These are phyloP conservation scores for Eurosta solidaginis DNA, from an alignment of 1,140 invertebrate genomes.

Conservation along the genomic window DNA sequence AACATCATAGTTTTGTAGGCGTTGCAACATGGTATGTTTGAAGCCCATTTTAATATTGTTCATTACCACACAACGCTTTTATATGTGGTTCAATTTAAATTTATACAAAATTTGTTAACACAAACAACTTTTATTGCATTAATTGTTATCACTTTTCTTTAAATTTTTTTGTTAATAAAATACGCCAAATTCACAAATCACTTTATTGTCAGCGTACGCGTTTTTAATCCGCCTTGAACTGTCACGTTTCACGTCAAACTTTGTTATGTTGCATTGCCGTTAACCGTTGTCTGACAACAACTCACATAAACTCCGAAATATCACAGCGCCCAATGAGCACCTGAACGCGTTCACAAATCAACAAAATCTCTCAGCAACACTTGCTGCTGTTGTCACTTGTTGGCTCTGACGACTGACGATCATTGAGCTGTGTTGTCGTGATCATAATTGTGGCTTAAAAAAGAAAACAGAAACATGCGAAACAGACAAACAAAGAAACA, in stretches of 20 bases:
- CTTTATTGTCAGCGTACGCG: not conserved
- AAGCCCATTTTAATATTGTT: constrained; percentile 49
- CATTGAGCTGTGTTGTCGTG: not conserved
- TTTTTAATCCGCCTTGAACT: constrained; percentile 39
- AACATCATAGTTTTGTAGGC: constrained; percentile 45
- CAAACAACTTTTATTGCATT: not conserved
- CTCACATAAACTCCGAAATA: constrained; percentile 17
- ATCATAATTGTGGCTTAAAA: not conserved
- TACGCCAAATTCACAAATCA: not conserved
- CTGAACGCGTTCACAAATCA: not conserved
- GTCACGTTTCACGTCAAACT: constrained; percentile 53
- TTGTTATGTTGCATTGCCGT: constrained; percentile 45
- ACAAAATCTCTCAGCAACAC: constrained; percentile 6
- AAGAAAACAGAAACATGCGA: not conserved
- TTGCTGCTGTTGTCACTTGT: constrained; percentile 15
- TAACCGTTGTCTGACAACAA: not conserved
- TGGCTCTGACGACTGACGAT: constrained; percentile 11
- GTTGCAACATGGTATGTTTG: constrained; percentile 55
- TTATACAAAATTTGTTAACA: not conserved
- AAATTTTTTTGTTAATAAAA: not conserved
- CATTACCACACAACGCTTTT: not conserved
- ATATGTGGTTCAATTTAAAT: not conserved
- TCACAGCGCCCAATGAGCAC: not conserved
- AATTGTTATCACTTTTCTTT: not conserved
- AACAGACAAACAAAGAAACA: not conserved